Base-by-base conservation (phyloP, 2,888 invertebrate species). In the Catocala nupta region DNA sequence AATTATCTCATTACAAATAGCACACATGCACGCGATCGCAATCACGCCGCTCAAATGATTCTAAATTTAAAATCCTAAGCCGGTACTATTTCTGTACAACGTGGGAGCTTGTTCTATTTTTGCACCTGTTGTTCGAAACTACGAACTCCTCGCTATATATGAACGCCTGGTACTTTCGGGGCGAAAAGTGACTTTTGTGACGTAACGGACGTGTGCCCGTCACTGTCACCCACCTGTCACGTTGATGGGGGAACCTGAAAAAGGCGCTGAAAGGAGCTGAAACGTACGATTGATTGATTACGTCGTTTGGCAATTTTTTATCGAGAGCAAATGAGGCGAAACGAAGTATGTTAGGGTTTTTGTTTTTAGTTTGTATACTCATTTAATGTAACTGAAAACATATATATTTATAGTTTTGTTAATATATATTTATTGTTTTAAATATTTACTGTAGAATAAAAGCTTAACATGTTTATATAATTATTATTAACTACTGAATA, bases 151-250 rank as follows among this genome's bases (percentile, higher is more conserved):
- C 56, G 44, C 36, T 48, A 43, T 42, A 86, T 84, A 81, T 94
- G 88, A 9, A 83, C 74, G 77, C 94, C 94, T 94, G 82, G 92
- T 94, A 92, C 85, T 75, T 80, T 80, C 82, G 86, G 86, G 84
- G 83, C 82, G 80, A 72, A 76, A 83, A 85, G 82, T 89, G 91
- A 90, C 87, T 87, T 83, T 88, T 86, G 90, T 94, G 94, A 94
- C 94, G 93, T 92, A 93, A 90, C 80, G 81, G 93, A 93, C 88
- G 84, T 84, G 84, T 79, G 81, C 78, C 85, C 88, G 90, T 91
- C 91, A 91, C 81, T 89, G 88, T 87, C 89, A 87, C 61, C 52
- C 63, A 59, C 36, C 36, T 79, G 77, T 80, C 87, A 86, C 61
- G 71, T 77, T 81, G 85, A 83, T 78, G 71, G 72, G 73, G 59